Conservation (phyloP, 1,140 invertebrate species). For the Leptinotarsa undecemlineata region DNA sequence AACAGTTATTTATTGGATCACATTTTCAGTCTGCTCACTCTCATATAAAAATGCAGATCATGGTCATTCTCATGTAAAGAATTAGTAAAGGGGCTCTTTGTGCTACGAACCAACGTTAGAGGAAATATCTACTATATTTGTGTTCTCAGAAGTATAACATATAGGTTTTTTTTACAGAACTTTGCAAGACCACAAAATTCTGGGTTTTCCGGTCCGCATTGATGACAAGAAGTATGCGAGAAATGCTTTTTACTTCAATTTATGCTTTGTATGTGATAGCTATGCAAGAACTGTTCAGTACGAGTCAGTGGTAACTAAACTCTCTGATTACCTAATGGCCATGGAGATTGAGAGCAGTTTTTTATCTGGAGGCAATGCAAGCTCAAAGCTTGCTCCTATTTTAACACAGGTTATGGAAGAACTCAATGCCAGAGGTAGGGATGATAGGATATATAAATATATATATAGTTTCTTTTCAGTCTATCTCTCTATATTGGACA, state of each 20-base stretch:
- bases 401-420: constrained; percentile 77
- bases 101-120: no score
- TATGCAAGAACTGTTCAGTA: constrained; percentile 88
- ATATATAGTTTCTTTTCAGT: no score
- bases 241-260: constrained; percentile 93
- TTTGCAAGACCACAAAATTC: constrained; percentile 76
- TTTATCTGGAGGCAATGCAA: constrained; percentile 69
- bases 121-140: no score
- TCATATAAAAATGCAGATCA: no score
- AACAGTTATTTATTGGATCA: no score
- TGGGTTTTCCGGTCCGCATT: constrained; percentile 91
- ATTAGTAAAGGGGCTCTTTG: no score
- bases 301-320: constrained; percentile 90
- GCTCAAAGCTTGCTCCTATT: constrained; percentile 69
- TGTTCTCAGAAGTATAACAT: neutral
- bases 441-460: neutral
- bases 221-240: constrained; percentile 88
- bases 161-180: constrained; percentile 45
- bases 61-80: no score
- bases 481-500: no score
- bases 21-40: no score
- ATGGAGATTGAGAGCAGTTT: constrained; percentile 82
- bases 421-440: constrained; percentile 76
- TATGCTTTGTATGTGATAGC: constrained; percentile 92
- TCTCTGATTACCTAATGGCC: constrained; percentile 87